A percentile compares a stretch with the other conserved stretches of the same genome.
These are phyloP conservation scores for Drosophila pachea DNA, from an alignment of 1,140 invertebrate genomes.

Conservation along the genomic window DNA sequence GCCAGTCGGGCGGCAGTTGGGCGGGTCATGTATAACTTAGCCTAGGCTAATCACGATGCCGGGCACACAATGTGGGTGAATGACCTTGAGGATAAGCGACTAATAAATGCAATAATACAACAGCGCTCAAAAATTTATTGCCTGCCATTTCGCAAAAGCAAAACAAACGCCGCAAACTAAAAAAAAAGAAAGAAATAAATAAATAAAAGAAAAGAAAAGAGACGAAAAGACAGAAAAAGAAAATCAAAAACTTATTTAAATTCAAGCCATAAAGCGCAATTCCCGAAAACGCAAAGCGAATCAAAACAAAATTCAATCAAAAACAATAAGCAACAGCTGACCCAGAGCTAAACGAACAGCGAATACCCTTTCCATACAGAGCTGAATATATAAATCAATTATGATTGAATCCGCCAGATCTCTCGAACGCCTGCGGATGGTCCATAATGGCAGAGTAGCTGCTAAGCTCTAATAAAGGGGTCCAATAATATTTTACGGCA, in stretches of 20 bases:
- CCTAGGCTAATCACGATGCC: constrained; percentile 29
- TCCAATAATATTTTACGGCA: background rate
- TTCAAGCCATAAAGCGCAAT: constrained; percentile 17
- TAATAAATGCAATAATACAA: constrained; percentile 56
- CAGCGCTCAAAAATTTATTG: constrained; percentile 42
- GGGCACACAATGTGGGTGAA: constrained; percentile 67
- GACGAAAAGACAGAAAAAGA: constrained; percentile 41
- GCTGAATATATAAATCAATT: background rate
- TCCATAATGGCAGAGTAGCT: no score
- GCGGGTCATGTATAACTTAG: background rate
- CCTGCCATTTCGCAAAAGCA: constrained; percentile 65
- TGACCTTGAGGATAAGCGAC: constrained; percentile 63
- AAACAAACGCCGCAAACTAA: constrained; percentile 45
- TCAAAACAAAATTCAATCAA: constrained; percentile 50
- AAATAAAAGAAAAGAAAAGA: constrained; percentile 48
- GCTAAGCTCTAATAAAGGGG: no score
- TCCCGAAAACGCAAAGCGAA: constrained; percentile 42
- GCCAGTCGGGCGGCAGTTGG: constrained; percentile 1
- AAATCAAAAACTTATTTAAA: constrained; percentile 31
- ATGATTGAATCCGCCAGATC: no score
- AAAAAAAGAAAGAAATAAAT: constrained; percentile 21
- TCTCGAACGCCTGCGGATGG: no score
- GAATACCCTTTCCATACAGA: background rate
- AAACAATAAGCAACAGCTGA: constrained; percentile 4
- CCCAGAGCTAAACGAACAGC: background rate